Evolutionary conservation across 2,113 vertebrate genomes (phyloP), one percentile per base, ranked within the genome.

Genomic region (Macrotus californicus): DNA sequence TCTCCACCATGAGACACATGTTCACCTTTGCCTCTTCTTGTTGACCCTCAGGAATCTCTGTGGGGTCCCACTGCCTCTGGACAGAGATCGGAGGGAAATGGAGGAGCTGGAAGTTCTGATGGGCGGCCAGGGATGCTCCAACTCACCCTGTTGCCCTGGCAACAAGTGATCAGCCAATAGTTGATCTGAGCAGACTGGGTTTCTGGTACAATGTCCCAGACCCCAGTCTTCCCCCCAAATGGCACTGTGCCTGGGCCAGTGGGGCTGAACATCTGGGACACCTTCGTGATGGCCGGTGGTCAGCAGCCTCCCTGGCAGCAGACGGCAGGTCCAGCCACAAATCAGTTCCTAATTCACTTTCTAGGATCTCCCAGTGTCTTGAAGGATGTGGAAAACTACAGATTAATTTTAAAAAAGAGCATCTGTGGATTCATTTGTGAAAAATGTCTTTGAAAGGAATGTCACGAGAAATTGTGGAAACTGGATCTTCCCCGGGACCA

Each of bases 161-260:
- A 34, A 0, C 2, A 3, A 18, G 22, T 1, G 1, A 2, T 2
- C 0, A 1, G 34, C 54, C 5, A 19, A 21, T 34, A 6, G 11
- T 2, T 12, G 19, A 2, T 12, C 36, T 12, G 34, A 12, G 75
- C 22, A 18, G 61, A 29, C 15, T 1, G 29, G 34, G 24, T 39
- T 14, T 77, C 70, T 19, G 11, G 21, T 13, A 24, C 11, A 21
- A 43, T 0, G 8, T 31, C 34, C 31, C 61, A 56, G 56, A 18
- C 12, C 18, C n/a, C 7, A 19, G 11, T 13, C 21, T 29, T 24
- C 52, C 15, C 46, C 4, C 26, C 41, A 46, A 8, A 39, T 0
- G 3, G 5, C 5, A 26, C 41, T 22, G 22, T 12, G 52, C 64
- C 66, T 81, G 89, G 94, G 18, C 31, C 77, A 15, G 8, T 15